These are phyloP conservation scores for Sigmodon hispidus DNA, from an alignment of 2,113 vertebrate genomes.

Conservation along the genomic window DNA sequence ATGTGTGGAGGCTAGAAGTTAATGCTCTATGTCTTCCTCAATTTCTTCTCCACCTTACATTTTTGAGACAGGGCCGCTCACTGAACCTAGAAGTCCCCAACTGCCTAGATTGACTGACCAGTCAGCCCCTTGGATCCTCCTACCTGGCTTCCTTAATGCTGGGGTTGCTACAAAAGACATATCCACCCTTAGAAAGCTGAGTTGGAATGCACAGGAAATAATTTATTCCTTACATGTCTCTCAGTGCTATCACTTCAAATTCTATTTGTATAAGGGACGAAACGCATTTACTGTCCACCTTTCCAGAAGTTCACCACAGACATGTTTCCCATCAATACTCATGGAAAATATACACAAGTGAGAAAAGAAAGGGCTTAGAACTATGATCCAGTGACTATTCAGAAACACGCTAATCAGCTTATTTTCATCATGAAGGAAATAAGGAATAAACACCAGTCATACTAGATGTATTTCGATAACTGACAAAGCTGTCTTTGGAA, in stretches of 20 bases:
- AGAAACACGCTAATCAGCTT: not conserved
- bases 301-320: constrained; percentile 30
- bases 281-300: not conserved
- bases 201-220: not conserved
- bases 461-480: not conserved
- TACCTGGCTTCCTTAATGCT: not conserved
- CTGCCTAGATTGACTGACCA: not conserved
- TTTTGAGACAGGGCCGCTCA: not conserved
- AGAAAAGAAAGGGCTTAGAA: not conserved
- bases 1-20: not conserved
- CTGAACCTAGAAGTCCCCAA: not conserved
- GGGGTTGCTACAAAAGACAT: not conserved
- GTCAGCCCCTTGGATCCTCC: not conserved
- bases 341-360: not conserved
- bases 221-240: not conserved
- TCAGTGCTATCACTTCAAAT: not conserved
- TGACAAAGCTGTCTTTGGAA: constrained; percentile 9
- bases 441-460: not conserved
- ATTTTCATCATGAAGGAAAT: constrained; percentile 8
- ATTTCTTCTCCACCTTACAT: not conserved
- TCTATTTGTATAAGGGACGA: constrained; percentile 1
- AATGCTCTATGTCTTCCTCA: not conserved
- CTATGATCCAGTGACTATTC: not conserved
- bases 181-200: not conserved
- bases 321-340: not conserved